Conservation (phyloP, 1,140 invertebrate species). For the Calosoma granatense region DNA sequence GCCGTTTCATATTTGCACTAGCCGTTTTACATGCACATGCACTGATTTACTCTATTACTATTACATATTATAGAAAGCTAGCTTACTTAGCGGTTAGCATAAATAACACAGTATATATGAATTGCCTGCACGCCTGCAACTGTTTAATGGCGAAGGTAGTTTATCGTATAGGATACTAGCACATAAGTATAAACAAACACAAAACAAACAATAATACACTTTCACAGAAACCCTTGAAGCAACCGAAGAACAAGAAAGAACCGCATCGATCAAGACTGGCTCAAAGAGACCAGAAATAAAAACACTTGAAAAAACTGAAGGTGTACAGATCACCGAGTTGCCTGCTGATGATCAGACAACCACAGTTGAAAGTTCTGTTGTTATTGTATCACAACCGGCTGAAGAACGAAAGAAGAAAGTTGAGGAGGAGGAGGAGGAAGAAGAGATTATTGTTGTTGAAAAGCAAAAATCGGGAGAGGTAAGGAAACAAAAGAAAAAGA, state of each 20-base stretch:
- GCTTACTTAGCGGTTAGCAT: slow-evolving; percentile 2
- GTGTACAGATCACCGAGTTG: slow-evolving; percentile 32
- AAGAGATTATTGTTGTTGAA: slow-evolving; percentile 16
- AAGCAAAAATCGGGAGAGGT: slow-evolving; percentile 20
- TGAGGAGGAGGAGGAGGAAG: slow-evolving; percentile 20
- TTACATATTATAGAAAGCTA: background rate
- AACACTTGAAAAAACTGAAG: slow-evolving; percentile 29
- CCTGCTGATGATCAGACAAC: slow-evolving; percentile 27
- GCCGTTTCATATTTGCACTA: no score
- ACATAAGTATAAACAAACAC: slow-evolving; percentile 15
- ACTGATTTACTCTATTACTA: background rate
- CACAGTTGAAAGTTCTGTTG: slow-evolving; percentile 17
- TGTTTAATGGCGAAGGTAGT: background rate
- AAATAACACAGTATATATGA: slow-evolving; percentile 11
- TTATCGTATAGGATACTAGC: background rate
- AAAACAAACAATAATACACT: slow-evolving; percentile 33
- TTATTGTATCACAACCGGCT: slow-evolving; percentile 17
- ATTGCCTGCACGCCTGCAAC: slow-evolving; percentile 14
- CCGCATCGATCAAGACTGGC: slow-evolving; percentile 10
- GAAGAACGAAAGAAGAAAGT: slow-evolving; percentile 24
- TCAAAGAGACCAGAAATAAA: slow-evolving; percentile 23
- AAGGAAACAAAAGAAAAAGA: slow-evolving; percentile 27
- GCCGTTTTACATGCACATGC: background rate
- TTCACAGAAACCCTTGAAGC: slow-evolving; percentile 40
- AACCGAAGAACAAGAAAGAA: slow-evolving; percentile 26